Percentiles rank a stretch among this genome's conserved stretches.
Evolutionary conservation across 2,888 invertebrate species (phyloP).

Genomic region (Loripinus fragilis): DNA sequence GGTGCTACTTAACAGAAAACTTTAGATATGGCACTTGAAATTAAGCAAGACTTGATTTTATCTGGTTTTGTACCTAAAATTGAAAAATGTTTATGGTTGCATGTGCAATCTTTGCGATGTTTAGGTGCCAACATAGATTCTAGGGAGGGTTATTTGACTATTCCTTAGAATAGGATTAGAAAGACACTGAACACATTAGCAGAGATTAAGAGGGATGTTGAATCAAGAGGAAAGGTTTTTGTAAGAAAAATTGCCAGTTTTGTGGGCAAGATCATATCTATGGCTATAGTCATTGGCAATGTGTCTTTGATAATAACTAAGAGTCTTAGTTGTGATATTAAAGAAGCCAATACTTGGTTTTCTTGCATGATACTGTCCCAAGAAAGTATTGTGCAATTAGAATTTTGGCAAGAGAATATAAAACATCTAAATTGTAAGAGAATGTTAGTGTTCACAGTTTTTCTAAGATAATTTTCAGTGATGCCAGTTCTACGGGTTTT

Average conservation of each 20-base stretch:
- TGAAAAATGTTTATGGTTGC: background rate
- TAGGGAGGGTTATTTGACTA: background rate
- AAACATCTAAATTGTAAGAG: background rate
- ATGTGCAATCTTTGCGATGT: background rate
- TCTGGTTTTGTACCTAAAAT: slow-evolving; percentile 5
- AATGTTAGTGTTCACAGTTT: background rate
- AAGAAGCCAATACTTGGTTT: background rate
- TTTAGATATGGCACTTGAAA: background rate
- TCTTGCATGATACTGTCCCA: background rate
- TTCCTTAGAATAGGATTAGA: background rate
- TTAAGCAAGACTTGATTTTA: background rate
- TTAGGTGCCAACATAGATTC: background rate
- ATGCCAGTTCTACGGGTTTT: background rate
- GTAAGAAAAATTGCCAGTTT: background rate
- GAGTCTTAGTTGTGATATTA: background rate
- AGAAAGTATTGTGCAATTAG: background rate
- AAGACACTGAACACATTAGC: background rate
- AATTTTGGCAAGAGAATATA: background rate
- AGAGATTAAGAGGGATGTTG: background rate
- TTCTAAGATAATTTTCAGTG: background rate
- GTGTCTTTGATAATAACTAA: background rate
- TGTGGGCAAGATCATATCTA: background rate
- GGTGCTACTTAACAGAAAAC: background rate
- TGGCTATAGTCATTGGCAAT: background rate
- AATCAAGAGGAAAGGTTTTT: background rate